Base-by-base conservation (phyloP, 2,888 invertebrate species). In the Timema podura region DNA sequence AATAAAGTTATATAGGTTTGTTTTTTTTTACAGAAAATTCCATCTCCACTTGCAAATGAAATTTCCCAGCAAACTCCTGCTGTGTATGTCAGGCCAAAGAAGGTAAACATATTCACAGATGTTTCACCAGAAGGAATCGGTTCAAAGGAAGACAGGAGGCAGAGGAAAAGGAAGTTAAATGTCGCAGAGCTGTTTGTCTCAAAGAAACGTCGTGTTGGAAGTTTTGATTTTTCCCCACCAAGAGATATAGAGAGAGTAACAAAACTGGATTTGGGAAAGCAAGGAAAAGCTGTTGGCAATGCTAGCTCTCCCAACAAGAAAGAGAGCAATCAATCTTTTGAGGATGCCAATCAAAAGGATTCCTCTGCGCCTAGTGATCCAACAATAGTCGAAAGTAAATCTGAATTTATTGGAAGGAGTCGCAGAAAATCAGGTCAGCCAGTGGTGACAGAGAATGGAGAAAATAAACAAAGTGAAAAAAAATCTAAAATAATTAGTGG, bases 121-220 rank as follows among this genome's bases (percentile, higher is more conserved):
- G 45, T 45, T 10, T 30, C 30, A 30, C 61, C 61, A 6, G 61
- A 61, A 3, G 61, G 45, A 10, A 61, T 61, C 44, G 45, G 30
- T 30, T 45, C 44, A 30, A 91, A 91, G 79, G 88, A 89, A 77
- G 90, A 91, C 76, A 82, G 90, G 0, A 83, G 90, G 6, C 89
- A 89, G 77, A 87, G 86, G 78, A 91, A 90, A 79, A 81, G 90
- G 6, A 90, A 90, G 76, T 80, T 90, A 51, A 89, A 88, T 51
- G 88, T 90, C 0, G 88, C 88, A 76, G 88, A 88, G 75, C 83
- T 91, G 75, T 90, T 90, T 77, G 85, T 85, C 75, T 85, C 85
- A 67, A 85, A 86, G 46, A 30, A 30, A 30, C 30, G 30, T 30
- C 30, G 30, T 30, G 30, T 13, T 57, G 9, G n/a, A 13, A 9